Base-by-base conservation (phyloP, 2,797 vertebrate species). In the Nothura maculosa region DNA sequence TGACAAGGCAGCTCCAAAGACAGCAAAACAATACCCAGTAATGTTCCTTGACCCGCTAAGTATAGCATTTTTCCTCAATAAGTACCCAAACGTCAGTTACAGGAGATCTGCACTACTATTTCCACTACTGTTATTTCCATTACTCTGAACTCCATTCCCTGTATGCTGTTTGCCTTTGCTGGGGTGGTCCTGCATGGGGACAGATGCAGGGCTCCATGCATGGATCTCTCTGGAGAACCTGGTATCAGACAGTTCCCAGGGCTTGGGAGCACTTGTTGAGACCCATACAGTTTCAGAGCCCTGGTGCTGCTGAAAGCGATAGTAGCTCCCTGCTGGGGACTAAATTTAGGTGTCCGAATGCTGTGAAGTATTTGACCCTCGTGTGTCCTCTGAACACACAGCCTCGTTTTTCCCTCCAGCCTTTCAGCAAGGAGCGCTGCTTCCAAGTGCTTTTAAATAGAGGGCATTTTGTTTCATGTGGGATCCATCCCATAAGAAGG, bases 151-250 rank as follows among this genome's bases (percentile, higher is more conserved):
- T 48, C 50, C 25, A 19, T 42, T 55, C 19, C 64, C 27, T 25
- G 36, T 9, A 1, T 0, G 54, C 70, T 4, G 0, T 40, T 69
- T 82, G 68, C 43, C 2, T 0, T 4, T 45, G 81, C 68, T 3
- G 1, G 8, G 38, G 63, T 30, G 4, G 6, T n/a, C 48, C 52
- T 7, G 42, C 54, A 9, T 0, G 0, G 30, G 24, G 74, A 15
- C 43, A 21, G 54, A 64, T 34, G 1, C 12, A 18, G 69, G 87
- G 28, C 66, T 73, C 22, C 20, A 2, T 21, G 58, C 63, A 47
- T 3, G 0, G 21, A 36, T 21, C 34, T 0, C 36, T 38, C 17
- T 18, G 21, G 43, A 16, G 61, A 69, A 2, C 30, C 0, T 0
- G 3, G 45, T 48, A 27, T 2, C 57, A 40, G 9, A 1, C 24